Conservation (phyloP, 2,797 vertebrate genomes). For the Epinephelus awoara region DNA sequence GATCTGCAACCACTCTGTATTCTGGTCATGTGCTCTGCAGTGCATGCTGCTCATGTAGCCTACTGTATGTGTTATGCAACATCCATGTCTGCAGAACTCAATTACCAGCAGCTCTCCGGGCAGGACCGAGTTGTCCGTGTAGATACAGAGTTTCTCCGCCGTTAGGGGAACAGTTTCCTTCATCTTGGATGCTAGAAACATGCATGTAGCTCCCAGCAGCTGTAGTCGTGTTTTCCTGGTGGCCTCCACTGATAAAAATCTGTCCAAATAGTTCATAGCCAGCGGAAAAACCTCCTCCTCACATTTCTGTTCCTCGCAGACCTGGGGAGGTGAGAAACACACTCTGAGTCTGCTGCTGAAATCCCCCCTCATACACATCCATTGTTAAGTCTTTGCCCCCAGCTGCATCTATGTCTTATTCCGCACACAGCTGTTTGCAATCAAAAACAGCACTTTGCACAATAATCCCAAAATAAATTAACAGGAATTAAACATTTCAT, state of each 20-base stretch:
- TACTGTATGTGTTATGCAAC: slow-evolving; percentile 63
- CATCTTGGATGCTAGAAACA: slow-evolving; percentile 99
- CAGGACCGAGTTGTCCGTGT: slow-evolving; percentile 97
- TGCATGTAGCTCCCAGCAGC: slow-evolving; percentile 96
- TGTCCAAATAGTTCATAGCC: slow-evolving; percentile 99
- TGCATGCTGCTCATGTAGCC: slow-evolving; percentile 18
- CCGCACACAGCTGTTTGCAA: slow-evolving; percentile 36
- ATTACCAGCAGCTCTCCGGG: slow-evolving; percentile 96
- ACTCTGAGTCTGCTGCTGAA: slow-evolving; percentile 20
- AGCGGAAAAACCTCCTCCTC: slow-evolving; percentile 99
- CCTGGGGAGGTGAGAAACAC: slow-evolving; percentile 82
- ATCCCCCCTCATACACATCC: slow-evolving; percentile 33
- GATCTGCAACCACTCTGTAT: neutral
- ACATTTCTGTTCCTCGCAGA: slow-evolving; percentile 98
- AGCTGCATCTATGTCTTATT: neutral
- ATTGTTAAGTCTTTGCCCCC: slow-evolving; percentile 6
- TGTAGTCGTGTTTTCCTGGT: slow-evolving; percentile 94
- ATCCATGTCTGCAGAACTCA: slow-evolving; percentile 67
- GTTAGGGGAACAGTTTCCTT: slow-evolving; percentile 98
- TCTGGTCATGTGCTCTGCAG: slow-evolving; percentile 28
- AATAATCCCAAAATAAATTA: slow-evolving; percentile 11
- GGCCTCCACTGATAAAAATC: slow-evolving; percentile 95
- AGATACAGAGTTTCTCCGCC: slow-evolving; percentile 97
- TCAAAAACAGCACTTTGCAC: slow-evolving; percentile 2
- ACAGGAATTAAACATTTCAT: neutral